Evolutionary conservation across 2,888 invertebrate species (phyloP), one percentile per base, ranked within the genome.

Genomic region (Ischnura elegans): DNA sequence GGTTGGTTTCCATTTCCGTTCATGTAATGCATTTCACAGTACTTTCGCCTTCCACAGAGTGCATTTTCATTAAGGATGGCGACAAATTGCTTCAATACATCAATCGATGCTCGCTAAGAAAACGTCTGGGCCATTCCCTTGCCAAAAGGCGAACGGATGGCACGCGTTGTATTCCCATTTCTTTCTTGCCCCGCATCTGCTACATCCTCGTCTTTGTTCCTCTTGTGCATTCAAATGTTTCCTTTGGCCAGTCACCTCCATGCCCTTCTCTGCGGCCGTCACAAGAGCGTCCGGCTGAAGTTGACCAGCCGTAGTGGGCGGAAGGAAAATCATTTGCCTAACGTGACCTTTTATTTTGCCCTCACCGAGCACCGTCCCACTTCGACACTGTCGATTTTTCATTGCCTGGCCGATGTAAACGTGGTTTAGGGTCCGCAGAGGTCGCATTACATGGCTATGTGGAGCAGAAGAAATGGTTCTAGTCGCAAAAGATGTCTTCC

Each of bases 381-480:
- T 19, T 1, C 93, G 94, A 51, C 51, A 5, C 94, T 87, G 87
- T 94, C 94, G 94, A 94, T 94, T 93, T 94, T 94, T 95, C 94
- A 93, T 87, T 84, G 85, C 93, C 87, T 93, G 87, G 87, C 93
- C 87, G 94, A 94, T 94, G 95, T 95, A 95, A 95, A 95, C 94
- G 94, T 93, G 94, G 94, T 94, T 94, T 93, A 90, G 94, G 93
- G 93, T 25, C 13, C 87, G 36, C 76, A 55, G 43, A 66, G 42
- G 42, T 90, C 90, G 90, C 66, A 66, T 90, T 45, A 90, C 90
- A 90, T 45, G 90, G 55, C 90, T 43, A 19, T 10, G 36, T 90
- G 61, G 61, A 90, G 90, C 29, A 19, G n/a, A 86, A 86, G 45
- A 43, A 86, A 86, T 8, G 45, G n/a, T 29, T 0, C n/a, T 90